Conservation (phyloP, 2,797 vertebrate species). For the Cephalopachus bancanus region DNA sequence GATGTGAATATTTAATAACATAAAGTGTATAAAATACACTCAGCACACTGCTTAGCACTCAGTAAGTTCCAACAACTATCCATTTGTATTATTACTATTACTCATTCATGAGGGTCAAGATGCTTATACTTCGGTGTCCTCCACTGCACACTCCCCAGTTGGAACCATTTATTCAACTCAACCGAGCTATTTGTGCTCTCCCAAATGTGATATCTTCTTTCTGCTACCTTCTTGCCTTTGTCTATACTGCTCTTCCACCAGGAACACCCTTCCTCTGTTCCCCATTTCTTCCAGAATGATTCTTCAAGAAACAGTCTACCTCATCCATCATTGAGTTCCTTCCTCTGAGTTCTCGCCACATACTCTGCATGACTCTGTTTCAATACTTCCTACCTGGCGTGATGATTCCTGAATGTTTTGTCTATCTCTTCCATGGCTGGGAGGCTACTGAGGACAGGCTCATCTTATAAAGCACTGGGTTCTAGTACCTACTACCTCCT, state of each 20-base stretch:
- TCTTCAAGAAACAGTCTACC: not conserved
- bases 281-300: not conserved
- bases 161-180: not conserved
- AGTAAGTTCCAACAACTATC: not conserved
- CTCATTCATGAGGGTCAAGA: not conserved
- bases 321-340: not conserved
- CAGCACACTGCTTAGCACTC: not conserved
- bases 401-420: not conserved
- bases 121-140: not conserved
- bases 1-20: not conserved
- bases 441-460: not conserved
- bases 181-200: not conserved
- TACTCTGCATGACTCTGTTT: not conserved
- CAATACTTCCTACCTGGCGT: not conserved
- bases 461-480: rapidly evolving
- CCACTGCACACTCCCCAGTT: rapidly evolving
- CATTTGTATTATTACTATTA: not conserved
- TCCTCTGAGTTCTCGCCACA: not conserved
- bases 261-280: not conserved
- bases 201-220: not conserved
- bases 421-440: not conserved
- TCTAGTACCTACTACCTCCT: not conserved
- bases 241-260: not conserved
- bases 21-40: rapidly evolving
- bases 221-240: not conserved